Base-by-base conservation (phyloP, 2,113 vertebrate genomes). In the Puffinus mauretanicus region DNA sequence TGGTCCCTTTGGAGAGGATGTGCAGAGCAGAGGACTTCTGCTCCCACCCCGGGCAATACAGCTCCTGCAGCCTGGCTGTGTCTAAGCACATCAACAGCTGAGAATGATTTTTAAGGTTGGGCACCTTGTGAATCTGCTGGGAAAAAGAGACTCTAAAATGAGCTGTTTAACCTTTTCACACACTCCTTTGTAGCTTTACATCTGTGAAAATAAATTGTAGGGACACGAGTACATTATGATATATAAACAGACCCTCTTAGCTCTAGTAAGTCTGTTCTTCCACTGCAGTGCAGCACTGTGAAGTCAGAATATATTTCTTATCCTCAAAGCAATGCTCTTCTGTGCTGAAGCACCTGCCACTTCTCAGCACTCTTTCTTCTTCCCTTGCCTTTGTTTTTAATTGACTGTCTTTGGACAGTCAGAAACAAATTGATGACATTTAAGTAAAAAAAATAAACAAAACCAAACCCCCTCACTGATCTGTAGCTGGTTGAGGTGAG, bases 81-180 rank as follows among this genome's bases (percentile, higher is more conserved):
- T 25, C 46, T 52, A 8, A 44, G 21, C 20, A 6, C 1, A 3
- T 34, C 15, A 82, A 20, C 34, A 73, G 25, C 22, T 51, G 34
- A 82, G 32, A 82, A n/a, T 21, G 7, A 15, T 16, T 80, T 76
- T 69, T 60, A 64, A 91, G 14, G 4, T 3, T 82, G 12, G 15
- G 4, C 3, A 89, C 22, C 58, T 82, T 82, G 44, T 44, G 21
- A 90, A 61, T 82, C 47, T 86, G 20, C 38, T 55, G 61, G 47
- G 52, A 5, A 65, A 84, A 60, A 82, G 21, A 86, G 8, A 36
- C 19, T 81, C 32, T 70, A 26, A 94, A 85, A 82, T 73, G 62
- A 93, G 38, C 58, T 62, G 13, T 34, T 91, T 87, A 73, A 89
- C 49, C 81, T 95, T 93, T 92, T 70, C 75, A 65, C 29, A 77